phyloP scores from a whole-genome alignment of 2,888 invertebrate genomes.

The Adelphocoris suturalis region DNA sequence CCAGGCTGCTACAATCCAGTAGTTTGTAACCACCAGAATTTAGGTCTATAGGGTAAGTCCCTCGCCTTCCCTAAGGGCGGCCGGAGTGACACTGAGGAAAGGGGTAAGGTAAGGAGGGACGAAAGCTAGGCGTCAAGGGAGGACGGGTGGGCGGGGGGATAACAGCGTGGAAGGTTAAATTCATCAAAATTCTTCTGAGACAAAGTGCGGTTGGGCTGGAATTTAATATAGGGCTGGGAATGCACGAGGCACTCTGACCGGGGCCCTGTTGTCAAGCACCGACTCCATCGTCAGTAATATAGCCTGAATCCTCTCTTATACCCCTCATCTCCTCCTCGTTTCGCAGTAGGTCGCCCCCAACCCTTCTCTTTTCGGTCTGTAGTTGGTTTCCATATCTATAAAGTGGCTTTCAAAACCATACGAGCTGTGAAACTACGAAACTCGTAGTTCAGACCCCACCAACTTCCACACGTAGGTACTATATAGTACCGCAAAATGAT shows the following conservation, averaged over 20 bases:
- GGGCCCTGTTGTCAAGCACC: constrained; percentile 72
- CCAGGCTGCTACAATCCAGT: background rate
- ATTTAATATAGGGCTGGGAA: constrained; percentile 75
- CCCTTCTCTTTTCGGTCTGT: background rate
- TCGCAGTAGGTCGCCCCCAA: constrained; percentile 8
- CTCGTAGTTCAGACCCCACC: too few relatives aligned
- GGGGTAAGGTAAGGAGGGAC: constrained; percentile 15
- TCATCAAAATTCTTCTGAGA: constrained; percentile 75
- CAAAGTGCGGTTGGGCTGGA: constrained; percentile 73
- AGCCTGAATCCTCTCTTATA: constrained; percentile 52
- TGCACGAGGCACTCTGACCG: constrained; percentile 76
- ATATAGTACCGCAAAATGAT: too few relatives aligned
- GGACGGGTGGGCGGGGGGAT: constrained; percentile 3
- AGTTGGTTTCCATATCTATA: background rate
- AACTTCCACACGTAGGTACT: too few relatives aligned
- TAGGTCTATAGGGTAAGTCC: background rate
- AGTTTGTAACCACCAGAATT: constrained; percentile 58
- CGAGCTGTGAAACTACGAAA: too few relatives aligned
- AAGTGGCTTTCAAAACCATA: too few relatives aligned
- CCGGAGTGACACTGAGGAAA: background rate
- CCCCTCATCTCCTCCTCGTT: background rate
- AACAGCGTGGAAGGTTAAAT: constrained; percentile 60
- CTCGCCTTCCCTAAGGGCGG: background rate
- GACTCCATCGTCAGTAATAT: constrained; percentile 70
- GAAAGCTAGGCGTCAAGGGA: background rate